Percentiles rank a stretch among this genome's conserved stretches.
These are phyloP conservation scores for Dasysyrphus albostriatus DNA, from an alignment of 2,888 invertebrate genomes.

Conservation along the genomic window DNA sequence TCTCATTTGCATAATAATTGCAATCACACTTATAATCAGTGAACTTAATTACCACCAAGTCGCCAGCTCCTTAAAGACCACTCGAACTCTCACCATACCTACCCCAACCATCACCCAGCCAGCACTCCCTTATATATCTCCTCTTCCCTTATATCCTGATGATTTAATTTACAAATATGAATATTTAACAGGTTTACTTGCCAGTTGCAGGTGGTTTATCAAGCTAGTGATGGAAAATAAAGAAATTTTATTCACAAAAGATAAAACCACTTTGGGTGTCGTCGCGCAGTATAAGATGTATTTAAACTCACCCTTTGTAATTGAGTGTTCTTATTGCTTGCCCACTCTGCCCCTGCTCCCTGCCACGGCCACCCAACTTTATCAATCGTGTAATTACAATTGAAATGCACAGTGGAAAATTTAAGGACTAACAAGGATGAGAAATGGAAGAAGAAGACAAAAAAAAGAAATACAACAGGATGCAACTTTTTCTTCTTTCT, in stretches of 20 bases:
- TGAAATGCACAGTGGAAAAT: conserved; percentile 50
- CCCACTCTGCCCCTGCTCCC: background rate
- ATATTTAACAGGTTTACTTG: conserved; percentile 71
- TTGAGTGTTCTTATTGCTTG: conserved; percentile 22
- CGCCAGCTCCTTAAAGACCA: conserved; percentile 15
- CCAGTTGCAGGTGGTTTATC: conserved; percentile 63
- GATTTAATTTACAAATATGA: conserved; percentile 74
- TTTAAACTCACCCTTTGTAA: conserved; percentile 17
- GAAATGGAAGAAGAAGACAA: background rate
- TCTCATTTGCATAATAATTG: conserved; percentile 73
- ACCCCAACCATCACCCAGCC: background rate
- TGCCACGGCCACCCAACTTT: conserved; percentile 11
- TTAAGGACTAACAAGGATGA: conserved; percentile 30
- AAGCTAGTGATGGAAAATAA: conserved; percentile 30
- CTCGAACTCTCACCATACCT: background rate
- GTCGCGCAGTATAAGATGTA: conserved; percentile 5
- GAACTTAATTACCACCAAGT: conserved; percentile 67
- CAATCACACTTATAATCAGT: conserved; percentile 62
- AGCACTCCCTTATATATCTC: background rate
- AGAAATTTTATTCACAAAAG: conserved; percentile 31
- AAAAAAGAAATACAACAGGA: conserved; percentile 3
- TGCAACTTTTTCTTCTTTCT: conserved; percentile 53
- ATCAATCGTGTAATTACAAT: conserved; percentile 72
- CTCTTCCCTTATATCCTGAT: conserved; percentile 36
- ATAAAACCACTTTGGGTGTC: conserved; percentile 52